Conservation (phyloP, 37 sponge, comb jelly and placozoan species). For the Halichondria panicea region DNA sequence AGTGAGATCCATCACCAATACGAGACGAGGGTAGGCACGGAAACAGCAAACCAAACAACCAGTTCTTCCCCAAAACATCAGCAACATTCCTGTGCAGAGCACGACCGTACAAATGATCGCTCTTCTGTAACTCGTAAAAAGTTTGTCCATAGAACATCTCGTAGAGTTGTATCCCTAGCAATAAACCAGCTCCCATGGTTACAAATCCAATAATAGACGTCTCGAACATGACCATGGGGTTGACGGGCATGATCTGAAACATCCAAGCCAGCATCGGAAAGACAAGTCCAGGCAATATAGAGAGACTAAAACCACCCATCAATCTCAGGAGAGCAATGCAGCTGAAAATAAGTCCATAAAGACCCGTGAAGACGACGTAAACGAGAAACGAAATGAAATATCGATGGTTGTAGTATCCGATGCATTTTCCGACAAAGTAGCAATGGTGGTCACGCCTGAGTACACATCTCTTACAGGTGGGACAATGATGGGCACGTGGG, state of each 20-base stretch:
- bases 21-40: conserved; percentile 78
- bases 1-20: conserved; percentile 65
- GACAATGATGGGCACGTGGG: conserved; percentile 76
- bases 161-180: conserved; percentile 47
- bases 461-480: conserved; percentile 65
- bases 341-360: conserved; percentile 56
- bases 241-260: conserved; percentile 52
- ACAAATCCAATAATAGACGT: conserved; percentile 52
- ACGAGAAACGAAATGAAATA: conserved; percentile 75
- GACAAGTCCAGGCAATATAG: conserved; percentile 41
- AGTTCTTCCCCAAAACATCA: conserved; percentile 60
- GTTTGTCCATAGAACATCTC: conserved; percentile 66
- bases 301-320: conserved; percentile 40
- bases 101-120: conserved; percentile 9
- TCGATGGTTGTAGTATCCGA: conserved; percentile 85
- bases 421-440: conserved; percentile 72
- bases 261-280: conserved; percentile 72
- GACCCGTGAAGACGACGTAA: conserved; percentile 36
- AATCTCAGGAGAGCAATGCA: conserved; percentile 11
- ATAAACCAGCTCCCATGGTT: conserved; percentile 12
- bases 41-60: conserved; percentile 72
- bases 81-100: conserved; percentile 31
- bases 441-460: conserved; percentile 89
- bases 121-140: conserved; percentile 45
- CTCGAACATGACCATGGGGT: conserved; percentile 30